These are phyloP conservation scores for Eleginops maclovinus DNA, from an alignment of 2,113 vertebrate species.

Conservation along the genomic window DNA sequence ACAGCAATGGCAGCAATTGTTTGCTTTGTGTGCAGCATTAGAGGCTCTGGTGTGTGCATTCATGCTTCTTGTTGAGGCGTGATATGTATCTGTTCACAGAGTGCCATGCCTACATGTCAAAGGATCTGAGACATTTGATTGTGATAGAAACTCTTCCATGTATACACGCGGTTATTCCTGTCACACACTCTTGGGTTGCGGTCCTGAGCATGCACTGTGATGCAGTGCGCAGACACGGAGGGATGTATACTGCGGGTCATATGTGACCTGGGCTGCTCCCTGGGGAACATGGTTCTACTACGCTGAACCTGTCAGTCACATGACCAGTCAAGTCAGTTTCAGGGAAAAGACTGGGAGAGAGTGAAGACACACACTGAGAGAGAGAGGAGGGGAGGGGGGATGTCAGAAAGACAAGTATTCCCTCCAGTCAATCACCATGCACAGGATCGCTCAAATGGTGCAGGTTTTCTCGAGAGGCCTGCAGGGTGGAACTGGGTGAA, in stretches of 20 bases:
- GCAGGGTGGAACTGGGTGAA: conserved; percentile 56
- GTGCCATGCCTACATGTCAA: conserved; percentile 50
- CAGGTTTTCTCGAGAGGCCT: conserved; percentile 63
- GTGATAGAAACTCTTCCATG: conserved; percentile 53
- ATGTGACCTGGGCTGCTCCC: conserved; percentile 68
- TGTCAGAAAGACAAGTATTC: conserved; percentile 61
- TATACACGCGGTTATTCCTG: conserved; percentile 49
- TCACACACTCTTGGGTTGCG: conserved; percentile 35
- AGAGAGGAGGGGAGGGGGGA: conserved; percentile 11
- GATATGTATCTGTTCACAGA: conserved; percentile 39
- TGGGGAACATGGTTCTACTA: conserved; percentile 78
- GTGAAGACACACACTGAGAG: conserved; percentile 25
- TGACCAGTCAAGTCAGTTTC: conserved; percentile 54
- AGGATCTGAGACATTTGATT: conserved; percentile 53
- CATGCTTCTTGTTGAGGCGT: conserved; percentile 16
- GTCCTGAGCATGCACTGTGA: conserved; percentile 48
- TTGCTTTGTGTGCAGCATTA: conserved; percentile 35
- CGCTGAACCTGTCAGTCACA: conserved; percentile 76
- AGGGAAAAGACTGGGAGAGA: conserved; percentile 26
- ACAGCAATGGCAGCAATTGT: conserved; percentile 28
- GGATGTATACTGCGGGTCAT: conserved; percentile 67
- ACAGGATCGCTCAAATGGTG: conserved; percentile 70
- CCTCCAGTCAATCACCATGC: conserved; percentile 68
- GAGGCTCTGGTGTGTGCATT: conserved; percentile 6
- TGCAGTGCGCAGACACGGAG: conserved; percentile 37